Conservation (phyloP, 2,888 invertebrate genomes). For the Lasioglossum lativentre region DNA sequence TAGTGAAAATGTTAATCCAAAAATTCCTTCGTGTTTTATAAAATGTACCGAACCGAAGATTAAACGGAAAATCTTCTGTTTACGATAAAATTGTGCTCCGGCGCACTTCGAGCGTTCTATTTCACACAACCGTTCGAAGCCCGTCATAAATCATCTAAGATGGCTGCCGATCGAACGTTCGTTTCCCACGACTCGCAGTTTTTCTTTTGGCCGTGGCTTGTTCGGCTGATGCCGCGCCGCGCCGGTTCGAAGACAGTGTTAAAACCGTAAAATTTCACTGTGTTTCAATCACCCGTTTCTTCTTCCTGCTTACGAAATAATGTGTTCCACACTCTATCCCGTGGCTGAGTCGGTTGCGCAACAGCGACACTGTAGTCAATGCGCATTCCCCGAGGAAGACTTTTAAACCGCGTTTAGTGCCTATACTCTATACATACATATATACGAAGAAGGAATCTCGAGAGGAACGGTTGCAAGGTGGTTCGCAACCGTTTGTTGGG, state of each 20-base stretch:
- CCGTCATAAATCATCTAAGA: not conserved
- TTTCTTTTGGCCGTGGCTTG: not conserved
- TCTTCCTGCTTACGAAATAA: conserved; percentile 13
- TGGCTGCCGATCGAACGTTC: conserved; percentile 1
- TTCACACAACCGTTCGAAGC: not conserved
- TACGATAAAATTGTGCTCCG: not conserved
- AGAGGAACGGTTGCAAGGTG: conserved; percentile 36
- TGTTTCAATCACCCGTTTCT: conserved; percentile 10
- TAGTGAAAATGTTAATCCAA: too few relatives aligned
- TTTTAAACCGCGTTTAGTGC: conserved; percentile 23
- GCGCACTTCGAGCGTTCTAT: not conserved
- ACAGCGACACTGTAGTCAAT: conserved; percentile 11
- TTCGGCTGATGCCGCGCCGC: not conserved
- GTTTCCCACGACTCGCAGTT: not conserved
- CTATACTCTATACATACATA: not conserved
- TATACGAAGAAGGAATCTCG: conserved; percentile 25
- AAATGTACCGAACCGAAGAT: too few relatives aligned
- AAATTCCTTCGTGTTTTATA: too few relatives aligned
- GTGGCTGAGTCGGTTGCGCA: conserved; percentile 8
- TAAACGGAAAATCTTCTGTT: too few relatives aligned
- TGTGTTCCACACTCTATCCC: not conserved
- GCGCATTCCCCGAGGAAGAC: conserved; percentile 35
- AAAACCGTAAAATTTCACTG: not conserved
- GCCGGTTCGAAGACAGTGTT: not conserved
- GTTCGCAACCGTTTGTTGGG: conserved; percentile 21